Conservation (phyloP, 2,113 vertebrate species). For the Limanda limanda region DNA sequence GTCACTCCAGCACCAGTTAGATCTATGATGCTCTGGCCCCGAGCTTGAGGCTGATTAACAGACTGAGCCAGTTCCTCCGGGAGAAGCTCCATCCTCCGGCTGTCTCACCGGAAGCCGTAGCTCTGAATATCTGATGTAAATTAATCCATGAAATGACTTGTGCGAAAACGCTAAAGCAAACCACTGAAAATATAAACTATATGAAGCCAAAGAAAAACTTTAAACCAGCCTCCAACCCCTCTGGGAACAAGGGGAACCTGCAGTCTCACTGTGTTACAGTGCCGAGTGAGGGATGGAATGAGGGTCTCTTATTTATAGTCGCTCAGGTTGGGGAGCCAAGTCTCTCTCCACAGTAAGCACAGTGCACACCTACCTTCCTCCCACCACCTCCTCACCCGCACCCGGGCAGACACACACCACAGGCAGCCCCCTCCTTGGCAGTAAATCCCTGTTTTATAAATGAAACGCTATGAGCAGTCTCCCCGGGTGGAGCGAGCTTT, state of each 20-base stretch:
- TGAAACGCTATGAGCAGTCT: constrained; percentile 65
- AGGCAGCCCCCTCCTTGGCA: constrained; percentile 23
- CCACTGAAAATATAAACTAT: neutral
- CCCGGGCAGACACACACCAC: neutral
- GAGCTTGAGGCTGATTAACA: constrained; percentile 12
- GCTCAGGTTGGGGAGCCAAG: constrained; percentile 53
- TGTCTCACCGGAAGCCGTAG: neutral
- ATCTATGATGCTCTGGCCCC: constrained; percentile 17
- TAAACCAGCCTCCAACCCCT: neutral
- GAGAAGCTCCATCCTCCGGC: constrained; percentile 14
- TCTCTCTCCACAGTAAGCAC: constrained; percentile 40
- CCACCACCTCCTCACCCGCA: constrained; percentile 12
- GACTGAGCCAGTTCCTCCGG: neutral
- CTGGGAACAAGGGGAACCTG: neutral
- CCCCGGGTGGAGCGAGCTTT: constrained; percentile 64
- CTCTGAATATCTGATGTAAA: constrained; percentile 16
- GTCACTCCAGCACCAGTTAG: too few species aligned
- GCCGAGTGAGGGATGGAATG: constrained; percentile 41
- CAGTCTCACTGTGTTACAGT: neutral
- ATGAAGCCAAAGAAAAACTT: too few species aligned
- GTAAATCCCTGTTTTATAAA: constrained; percentile 78
- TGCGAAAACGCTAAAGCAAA: neutral
- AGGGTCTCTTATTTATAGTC: constrained; percentile 67
- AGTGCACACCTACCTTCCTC: constrained; percentile 16
- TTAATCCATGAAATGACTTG: neutral